Percentiles rank a stretch among this genome's conserved stretches.
Conservation (phyloP, 2,888 invertebrate species). For the Spodoptera littoralis region DNA sequence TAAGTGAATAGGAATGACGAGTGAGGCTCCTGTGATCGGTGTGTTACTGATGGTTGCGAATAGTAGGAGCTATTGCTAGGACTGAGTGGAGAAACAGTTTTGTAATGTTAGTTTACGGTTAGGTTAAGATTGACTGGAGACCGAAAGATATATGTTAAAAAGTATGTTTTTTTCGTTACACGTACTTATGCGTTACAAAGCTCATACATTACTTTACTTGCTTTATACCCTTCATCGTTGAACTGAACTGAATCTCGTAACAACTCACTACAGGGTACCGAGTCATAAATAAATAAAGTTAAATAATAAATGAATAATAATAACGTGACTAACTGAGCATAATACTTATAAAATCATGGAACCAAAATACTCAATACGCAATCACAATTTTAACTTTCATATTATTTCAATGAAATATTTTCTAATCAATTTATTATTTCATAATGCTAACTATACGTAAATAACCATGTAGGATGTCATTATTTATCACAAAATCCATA, state of each 20-base stretch:
- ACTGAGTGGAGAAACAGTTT: slow-evolving; percentile 64
- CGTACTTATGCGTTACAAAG: slow-evolving; percentile 69
- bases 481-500: slow-evolving; percentile 74
- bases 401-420: slow-evolving; percentile 65
- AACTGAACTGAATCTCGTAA: slow-evolving; percentile 79
- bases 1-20: slow-evolving; percentile 50
- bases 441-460: slow-evolving; percentile 49
- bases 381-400: slow-evolving; percentile 79
- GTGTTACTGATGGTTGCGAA: slow-evolving; percentile 51
- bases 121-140: slow-evolving; percentile 59
- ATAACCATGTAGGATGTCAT: slow-evolving; percentile 69
- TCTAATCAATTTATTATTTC: slow-evolving; percentile 52
- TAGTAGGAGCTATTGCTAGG: slow-evolving; percentile 49
- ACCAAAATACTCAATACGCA: slow-evolving; percentile 81
- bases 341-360: slow-evolving; percentile 70
- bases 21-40: slow-evolving; percentile 72
- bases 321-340: slow-evolving; percentile 72
- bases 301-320: slow-evolving; percentile 66
- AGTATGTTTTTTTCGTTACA: slow-evolving; percentile 52
- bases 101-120: slow-evolving; percentile 62
- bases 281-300: slow-evolving; percentile 73
- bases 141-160: slow-evolving; percentile 41
- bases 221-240: slow-evolving; percentile 59
- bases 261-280: slow-evolving; percentile 84
- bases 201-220: slow-evolving; percentile 63